Evolutionary conservation across 2,888 invertebrate species (phyloP).

Genomic region (Psylliodes chrysocephalus): DNA sequence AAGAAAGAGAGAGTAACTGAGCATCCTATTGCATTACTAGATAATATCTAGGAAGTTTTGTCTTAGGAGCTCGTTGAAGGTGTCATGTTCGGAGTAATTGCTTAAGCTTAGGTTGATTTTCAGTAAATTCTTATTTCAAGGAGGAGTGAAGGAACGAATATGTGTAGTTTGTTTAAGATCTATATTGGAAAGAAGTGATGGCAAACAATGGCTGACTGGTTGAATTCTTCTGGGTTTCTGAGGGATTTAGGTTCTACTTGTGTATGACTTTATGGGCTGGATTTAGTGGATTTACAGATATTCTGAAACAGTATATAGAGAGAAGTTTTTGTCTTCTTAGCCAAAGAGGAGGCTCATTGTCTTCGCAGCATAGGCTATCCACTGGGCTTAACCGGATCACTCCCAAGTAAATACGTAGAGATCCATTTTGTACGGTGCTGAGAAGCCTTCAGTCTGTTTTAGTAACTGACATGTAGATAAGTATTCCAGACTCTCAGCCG

Average conservation of each 20-base stretch:
- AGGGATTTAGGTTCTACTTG: background rate
- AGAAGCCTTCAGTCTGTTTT: too few relatives aligned
- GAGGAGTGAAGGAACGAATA: background rate
- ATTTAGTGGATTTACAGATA: constrained; percentile 9
- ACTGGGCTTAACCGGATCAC: constrained; percentile 18
- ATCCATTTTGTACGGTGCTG: too few relatives aligned
- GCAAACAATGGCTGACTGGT: too few relatives aligned
- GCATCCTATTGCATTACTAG: too few relatives aligned
- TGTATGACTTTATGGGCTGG: too few relatives aligned
- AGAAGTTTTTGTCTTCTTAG: constrained; percentile 11
- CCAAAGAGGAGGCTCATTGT: background rate
- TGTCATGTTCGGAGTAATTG: too few relatives aligned
- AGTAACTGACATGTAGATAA: constrained; percentile 7
- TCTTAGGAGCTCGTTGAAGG: too few relatives aligned
- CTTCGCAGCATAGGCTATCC: constrained; percentile 1
- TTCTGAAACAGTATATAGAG: background rate
- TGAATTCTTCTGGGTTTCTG: background rate
- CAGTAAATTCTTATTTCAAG: background rate
- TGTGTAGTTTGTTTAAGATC: background rate
- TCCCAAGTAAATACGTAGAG: constrained; percentile 16
- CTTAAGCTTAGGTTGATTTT: too few relatives aligned
- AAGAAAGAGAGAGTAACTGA: too few relatives aligned
- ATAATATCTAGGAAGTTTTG: too few relatives aligned
- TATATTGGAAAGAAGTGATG: too few relatives aligned
- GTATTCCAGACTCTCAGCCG: background rate